Conservation (phyloP, 2,888 invertebrate genomes). For the Stenolophus ochropezus region DNA sequence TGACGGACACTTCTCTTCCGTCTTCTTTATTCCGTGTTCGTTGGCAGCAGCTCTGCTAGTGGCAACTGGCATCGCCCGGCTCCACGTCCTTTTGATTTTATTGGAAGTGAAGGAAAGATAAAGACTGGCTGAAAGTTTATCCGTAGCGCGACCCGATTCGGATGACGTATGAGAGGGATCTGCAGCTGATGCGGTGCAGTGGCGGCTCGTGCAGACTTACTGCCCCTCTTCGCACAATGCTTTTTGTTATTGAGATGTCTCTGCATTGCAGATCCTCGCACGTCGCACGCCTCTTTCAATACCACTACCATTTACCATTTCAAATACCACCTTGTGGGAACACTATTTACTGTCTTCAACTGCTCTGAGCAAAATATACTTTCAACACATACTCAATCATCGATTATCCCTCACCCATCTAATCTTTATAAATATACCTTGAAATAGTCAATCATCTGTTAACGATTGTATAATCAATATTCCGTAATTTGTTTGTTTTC, state of each 20-base stretch:
- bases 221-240: neutral
- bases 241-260: neutral
- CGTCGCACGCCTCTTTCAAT: neutral
- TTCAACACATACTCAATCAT: neutral
- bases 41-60: neutral
- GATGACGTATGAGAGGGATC: constrained; percentile 58
- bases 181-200: constrained; percentile 57
- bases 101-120: constrained; percentile 59
- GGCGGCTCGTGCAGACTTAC: constrained; percentile 34
- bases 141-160: constrained; percentile 54
- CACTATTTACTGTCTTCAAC: neutral
- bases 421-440: neutral
- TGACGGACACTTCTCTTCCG: constrained; percentile 47
- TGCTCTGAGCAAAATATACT: neutral
- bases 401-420: neutral
- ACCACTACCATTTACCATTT: neutral
- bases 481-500: too few species aligned
- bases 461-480: too few species aligned
- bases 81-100: constrained; percentile 54
- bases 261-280: neutral
- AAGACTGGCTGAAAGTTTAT: constrained; percentile 59
- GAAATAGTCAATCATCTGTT: too few species aligned
- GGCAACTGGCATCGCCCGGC: neutral
- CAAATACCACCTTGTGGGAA: neutral
- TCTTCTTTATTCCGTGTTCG: constrained; percentile 43